Percentiles rank a stretch among this genome's conserved stretches.
phyloP scores from a whole-genome alignment of 2,113 vertebrate genomes.

The Rattus norvegicus region DNA sequence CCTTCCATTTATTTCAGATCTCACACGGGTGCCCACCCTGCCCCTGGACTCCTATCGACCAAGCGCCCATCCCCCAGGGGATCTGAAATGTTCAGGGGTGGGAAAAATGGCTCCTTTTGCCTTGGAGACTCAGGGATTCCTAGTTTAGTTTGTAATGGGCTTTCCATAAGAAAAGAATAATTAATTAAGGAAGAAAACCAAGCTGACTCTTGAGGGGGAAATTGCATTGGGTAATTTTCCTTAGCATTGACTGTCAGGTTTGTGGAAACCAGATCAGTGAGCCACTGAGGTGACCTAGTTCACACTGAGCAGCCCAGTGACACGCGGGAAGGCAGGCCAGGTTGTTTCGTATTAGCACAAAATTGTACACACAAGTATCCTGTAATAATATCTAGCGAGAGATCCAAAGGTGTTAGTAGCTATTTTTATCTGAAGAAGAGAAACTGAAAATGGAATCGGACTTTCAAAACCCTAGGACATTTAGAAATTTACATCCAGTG shows the following conservation, averaged over 20 bases:
- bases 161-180: constrained; percentile 39
- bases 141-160: constrained; percentile 22
- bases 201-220: constrained; percentile 52
- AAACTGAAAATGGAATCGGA: constrained; percentile 47
- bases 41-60: rapidly evolving
- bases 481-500: neutral
- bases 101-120: neutral
- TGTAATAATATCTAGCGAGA: constrained; percentile 36
- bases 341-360: neutral
- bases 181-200: constrained; percentile 68
- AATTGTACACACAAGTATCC: neutral
- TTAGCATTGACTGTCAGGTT: neutral
- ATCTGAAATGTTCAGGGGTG: neutral
- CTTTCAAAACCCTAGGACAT: neutral
- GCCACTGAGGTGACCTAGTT: constrained; percentile 45
- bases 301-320: constrained; percentile 13
- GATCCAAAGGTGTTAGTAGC: constrained; percentile 26
- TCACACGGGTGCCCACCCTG: neutral
- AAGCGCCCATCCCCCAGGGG: neutral
- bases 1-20: neutral
- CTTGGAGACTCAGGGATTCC: neutral
- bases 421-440: constrained; percentile 50
- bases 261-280: constrained; percentile 49
- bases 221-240: constrained; percentile 42
- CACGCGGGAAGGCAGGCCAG: constrained; percentile 7